Evolutionary conservation across 92 coral and sea anemone species (phyloP).

Genomic region (Montipora capitata): DNA sequence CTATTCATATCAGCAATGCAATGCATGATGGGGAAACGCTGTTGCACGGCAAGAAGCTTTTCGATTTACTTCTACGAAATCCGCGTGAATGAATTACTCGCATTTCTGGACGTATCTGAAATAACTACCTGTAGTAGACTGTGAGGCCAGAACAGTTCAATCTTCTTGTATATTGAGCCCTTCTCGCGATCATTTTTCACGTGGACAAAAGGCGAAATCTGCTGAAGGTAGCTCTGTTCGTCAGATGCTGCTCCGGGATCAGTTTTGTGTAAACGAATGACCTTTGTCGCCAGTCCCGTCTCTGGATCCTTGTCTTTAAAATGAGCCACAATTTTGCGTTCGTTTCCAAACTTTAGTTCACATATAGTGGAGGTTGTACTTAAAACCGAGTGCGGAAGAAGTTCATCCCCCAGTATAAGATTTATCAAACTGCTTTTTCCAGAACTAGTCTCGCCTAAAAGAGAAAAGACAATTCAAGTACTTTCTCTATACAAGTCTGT

Average conservation of each 20-base stretch:
- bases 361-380: slow-evolving; percentile 70
- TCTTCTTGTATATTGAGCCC: slow-evolving; percentile 37
- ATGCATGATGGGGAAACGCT: too few relatives aligned
- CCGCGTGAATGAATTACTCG: too few relatives aligned
- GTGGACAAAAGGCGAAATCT: slow-evolving; percentile 51
- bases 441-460: slow-evolving; percentile 59
- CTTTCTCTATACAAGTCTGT: too few relatives aligned
- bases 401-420: slow-evolving; percentile 69
- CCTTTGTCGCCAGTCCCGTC: background rate
- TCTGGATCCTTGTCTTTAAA: slow-evolving; percentile 35
- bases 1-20: too few relatives aligned
- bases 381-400: slow-evolving; percentile 58
- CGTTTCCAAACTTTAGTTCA: slow-evolving; percentile 53
- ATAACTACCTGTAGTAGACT: slow-evolving; percentile 55
- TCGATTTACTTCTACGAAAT: too few relatives aligned
- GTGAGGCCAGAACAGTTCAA: slow-evolving; percentile 75
- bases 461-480: too few relatives aligned
- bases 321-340: slow-evolving; percentile 47
- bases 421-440: slow-evolving; percentile 76
- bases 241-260: background rate
- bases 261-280: background rate
- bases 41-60: too few relatives aligned
- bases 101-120: too few relatives aligned
- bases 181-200: slow-evolving; percentile 54
- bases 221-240: slow-evolving; percentile 37